Percentiles rank a stretch among this genome's conserved stretches.
phyloP scores from a whole-genome alignment of 2,113 vertebrate genomes.

The Pelusios castaneus region DNA sequence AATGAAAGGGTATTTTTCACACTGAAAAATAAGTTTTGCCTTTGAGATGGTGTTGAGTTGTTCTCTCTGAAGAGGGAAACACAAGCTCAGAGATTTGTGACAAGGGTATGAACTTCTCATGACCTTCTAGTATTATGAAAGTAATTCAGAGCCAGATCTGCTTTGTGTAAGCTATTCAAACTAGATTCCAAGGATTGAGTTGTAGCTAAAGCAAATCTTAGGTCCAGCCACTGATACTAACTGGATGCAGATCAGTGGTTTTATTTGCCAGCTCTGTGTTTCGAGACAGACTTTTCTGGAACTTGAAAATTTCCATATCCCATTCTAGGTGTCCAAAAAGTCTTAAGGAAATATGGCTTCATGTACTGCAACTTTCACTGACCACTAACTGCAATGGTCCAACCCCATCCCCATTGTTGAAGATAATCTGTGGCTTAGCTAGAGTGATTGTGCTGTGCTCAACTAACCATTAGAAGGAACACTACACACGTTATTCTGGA shows the following conservation, averaged over 20 bases:
- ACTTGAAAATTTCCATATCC: neutral
- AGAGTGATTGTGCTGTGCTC: neutral
- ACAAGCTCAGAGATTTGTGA: slow-evolving; percentile 17
- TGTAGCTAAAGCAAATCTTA: slow-evolving; percentile 65
- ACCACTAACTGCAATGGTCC: neutral
- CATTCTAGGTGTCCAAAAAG: neutral
- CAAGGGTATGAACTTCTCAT: slow-evolving; percentile 54
- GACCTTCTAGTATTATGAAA: slow-evolving; percentile 63
- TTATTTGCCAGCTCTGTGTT: neutral
- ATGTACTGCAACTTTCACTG: neutral
- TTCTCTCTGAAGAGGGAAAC: slow-evolving; percentile 17
- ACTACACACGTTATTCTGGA: accelerated
- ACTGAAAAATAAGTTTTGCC: neutral
- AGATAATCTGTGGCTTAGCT: neutral
- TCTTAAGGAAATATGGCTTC: neutral
- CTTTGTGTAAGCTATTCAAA: slow-evolving; percentile 71
- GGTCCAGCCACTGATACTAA: slow-evolving; percentile 59
- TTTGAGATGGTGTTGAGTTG: neutral
- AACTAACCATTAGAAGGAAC: neutral
- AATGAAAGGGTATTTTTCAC: neutral
- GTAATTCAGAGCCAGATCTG: slow-evolving; percentile 65
- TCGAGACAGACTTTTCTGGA: neutral
- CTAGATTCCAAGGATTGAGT: slow-evolving; percentile 50
- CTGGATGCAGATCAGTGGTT: slow-evolving; percentile 48
- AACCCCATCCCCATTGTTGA: neutral